Base-by-base conservation (phyloP, 2,797 vertebrate species). In the Chaunax sp. region DNA sequence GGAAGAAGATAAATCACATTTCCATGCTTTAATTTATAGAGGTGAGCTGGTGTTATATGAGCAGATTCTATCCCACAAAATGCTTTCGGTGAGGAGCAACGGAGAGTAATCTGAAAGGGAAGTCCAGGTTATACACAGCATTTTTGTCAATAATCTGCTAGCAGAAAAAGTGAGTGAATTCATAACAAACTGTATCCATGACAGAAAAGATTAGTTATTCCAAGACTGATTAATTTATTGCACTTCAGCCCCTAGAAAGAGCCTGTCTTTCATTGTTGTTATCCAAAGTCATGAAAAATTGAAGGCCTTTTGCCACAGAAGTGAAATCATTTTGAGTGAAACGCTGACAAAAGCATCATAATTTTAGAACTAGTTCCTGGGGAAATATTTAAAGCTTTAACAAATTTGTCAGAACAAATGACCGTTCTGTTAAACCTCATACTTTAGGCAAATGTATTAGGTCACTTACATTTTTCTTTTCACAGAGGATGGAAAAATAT, bases 1-100 rank as follows among this genome's bases (percentile, higher is more conserved):
- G 78, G 78, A 83, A 67, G 73, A 62, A 78, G 83, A 92, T 93
- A 91, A 93, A 93, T 94, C 84, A 89, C 81, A 72, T 87, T 88
- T 86, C 58, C 84, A 67, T 45, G 63, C 77, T 91, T 86, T 92
- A 88, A 92, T 92, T 91, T 90, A 92, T 84, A 79, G 84, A 80
- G 80, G 80, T 65, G 78, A 84, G 82, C 60, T 14, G 46, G 72
- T 80, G 78, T 86, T 86, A 67, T 75, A 74, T 54, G 78, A 82
- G 78, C 74, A 86, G 66, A 87, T 87, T 85, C 84, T 69, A 57
- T 70, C 63, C 61, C 57, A 19, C 54, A 54, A 69, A 84, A 72
- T 45, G 26, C 49, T 47, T 38, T 54, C 38, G 61, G 65, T 57
- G 67, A 38, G 59, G 37, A 71, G 79, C 72, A 53, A 61, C 15